Base-by-base conservation (phyloP, 1,140 invertebrate species). In the Caenorhabditis tropicalis region DNA sequence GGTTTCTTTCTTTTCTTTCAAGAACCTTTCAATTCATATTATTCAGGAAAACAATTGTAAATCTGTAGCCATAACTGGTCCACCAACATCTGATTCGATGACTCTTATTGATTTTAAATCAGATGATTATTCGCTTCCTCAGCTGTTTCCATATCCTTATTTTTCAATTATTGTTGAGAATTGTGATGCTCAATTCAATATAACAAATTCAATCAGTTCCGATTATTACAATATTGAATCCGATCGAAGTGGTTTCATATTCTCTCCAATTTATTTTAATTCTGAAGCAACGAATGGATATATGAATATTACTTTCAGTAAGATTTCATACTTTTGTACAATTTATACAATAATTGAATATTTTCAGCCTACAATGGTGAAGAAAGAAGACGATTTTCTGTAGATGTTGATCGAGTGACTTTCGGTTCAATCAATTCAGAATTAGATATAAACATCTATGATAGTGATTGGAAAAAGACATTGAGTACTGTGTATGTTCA, bases 401-500 rank as follows among this genome's bases (percentile, higher is more conserved):
- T 74, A 7, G 65, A 74, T 43, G 65, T 74, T 12, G 65, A 74
- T 74, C 5, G 36, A 74, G 36, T 31, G 36, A 43, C 15, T n/a
- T 27, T 74, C 19, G 29, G 19, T 43, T 21, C 65, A 43, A 12
- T 12, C 39, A 74, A 46, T 31, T 74, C 65, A 3, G 1, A 43
- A 24, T 43, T 74, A 24, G 65, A 74, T 9, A 74, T 74, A 7
- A 43, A 74, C n/a, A 74, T 74, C 10, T 74, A 43, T 9, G 65
- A 74, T 46, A 74, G 36, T 15, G n/a, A 74, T 24, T 74, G 33
- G 65, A 46, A 46, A 24, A 39, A 39, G n/a, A 74, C 65, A 27
- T 24, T 74, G 65, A 74, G 65, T n/a, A 46, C 65, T 21, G 65
- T 74, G 65, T 74, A 46, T 43, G 65, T 74, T 33, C 9, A 33